Evolutionary conservation across 2,797 vertebrate genomes (phyloP), one percentile per base, ranked within the genome.

Genomic region (Liasis olivaceus): DNA sequence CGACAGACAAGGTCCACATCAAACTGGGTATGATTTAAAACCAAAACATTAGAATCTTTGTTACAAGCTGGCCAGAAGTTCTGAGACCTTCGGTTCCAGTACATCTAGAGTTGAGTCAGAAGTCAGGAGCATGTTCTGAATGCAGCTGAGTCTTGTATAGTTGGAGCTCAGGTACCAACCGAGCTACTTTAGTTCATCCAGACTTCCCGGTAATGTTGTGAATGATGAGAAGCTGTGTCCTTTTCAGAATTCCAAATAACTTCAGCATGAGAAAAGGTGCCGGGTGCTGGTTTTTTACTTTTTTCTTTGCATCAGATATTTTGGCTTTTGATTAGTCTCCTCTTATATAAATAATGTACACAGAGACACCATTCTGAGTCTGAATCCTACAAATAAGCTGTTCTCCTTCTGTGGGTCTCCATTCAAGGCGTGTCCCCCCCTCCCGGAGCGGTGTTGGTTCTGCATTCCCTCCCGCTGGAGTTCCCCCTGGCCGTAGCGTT

Each of bases 401-500:
- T n/a, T 22, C 85, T 60, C 20, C 22, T 66, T 20, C n/a, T 69
- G 15, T 66, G 36, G 59, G 42, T 66, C 66, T 60, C 56, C 11
- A 31, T 36, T 60, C 28, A 89, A 99, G 99, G 99, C 42, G 99
- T 99, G 89, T 99, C 99, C 4, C 99, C 99, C 3, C 98, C 99
- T 95, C 99, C 99, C 26, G 99, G 99, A 88, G 98, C 98, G 28
- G 98, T 99, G 22, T 88, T 99, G 94, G 98, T 99, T 86, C 95
- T 99, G 89, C 99, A 99, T 96, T 99, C 99, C n/a, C 97, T 99
- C 90, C 99, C 99, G 0, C 97, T 99, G 89, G 99, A 99, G 96
- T 99, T 99, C 96, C 99, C 99, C 1, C 96, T 99, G 97, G 99
- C 99, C 31, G 97, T 99, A 98, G 99, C 99, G 1, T 99, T 99